A percentile compares a stretch with the other conserved stretches of the same genome.
Evolutionary conservation across 2,113 vertebrate genomes (phyloP).

Genomic region (Ascaphus truei): DNA sequence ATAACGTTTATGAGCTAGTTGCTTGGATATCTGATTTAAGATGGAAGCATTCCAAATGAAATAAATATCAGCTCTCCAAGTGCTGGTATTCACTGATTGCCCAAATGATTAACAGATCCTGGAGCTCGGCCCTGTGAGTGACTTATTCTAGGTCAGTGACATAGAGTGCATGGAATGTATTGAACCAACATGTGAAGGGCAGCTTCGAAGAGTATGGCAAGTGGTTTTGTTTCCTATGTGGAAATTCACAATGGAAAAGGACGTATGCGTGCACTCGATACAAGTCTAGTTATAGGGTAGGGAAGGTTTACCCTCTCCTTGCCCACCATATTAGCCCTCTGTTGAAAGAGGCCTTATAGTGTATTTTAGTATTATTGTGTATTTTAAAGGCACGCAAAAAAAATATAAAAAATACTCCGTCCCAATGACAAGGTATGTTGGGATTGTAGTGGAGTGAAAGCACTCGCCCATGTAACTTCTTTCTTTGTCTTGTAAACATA

Average conservation of each 20-base stretch:
- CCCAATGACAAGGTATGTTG: no score
- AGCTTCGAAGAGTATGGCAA: not conserved
- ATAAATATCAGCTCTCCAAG: slow-evolving; percentile 27
- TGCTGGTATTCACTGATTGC: slow-evolving; percentile 26
- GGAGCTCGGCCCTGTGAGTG: slow-evolving; percentile 6
- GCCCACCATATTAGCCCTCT: no score
- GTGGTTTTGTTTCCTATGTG: not conserved
- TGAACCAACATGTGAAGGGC: not conserved
- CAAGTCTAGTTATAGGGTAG: no score
- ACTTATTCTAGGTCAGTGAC: slow-evolving; percentile 36
- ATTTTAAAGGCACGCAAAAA: no score
- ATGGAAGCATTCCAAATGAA: slow-evolving; percentile 33
- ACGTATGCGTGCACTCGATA: not conserved
- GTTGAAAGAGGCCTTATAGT: no score
- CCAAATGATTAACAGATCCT: slow-evolving; percentile 28
- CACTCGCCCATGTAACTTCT: no score
- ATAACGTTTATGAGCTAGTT: slow-evolving; percentile 36
- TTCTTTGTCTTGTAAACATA: no score
- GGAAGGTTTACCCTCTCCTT: no score
- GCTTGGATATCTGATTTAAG: slow-evolving; percentile 31
- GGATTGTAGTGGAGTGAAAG: no score
- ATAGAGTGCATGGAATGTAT: slow-evolving; percentile 22
- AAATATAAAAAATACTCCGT: no score
- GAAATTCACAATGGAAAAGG: not conserved
- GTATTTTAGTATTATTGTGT: no score